Conservation (phyloP, 2,113 vertebrate genomes). For the Colaptes auratus region DNA sequence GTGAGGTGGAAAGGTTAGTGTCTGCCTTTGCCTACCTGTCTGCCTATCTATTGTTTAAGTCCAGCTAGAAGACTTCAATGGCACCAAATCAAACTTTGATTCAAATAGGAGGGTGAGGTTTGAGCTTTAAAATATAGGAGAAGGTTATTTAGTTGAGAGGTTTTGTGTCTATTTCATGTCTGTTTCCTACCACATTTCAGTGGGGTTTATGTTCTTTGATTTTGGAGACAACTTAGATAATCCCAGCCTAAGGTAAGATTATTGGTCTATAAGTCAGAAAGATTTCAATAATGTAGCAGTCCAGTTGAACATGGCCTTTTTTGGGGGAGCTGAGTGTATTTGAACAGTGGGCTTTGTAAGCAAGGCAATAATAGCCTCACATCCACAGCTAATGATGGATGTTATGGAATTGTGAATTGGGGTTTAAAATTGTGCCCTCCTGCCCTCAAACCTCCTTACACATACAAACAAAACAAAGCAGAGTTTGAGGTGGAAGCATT, state of each 20-base stretch:
- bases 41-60: neutral
- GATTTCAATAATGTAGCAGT: neutral
- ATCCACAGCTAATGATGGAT: constrained; percentile 67
- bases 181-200: neutral
- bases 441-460: constrained; percentile 68
- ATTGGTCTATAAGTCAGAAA: neutral
- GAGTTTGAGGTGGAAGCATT: constrained; percentile 59
- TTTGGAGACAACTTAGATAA: neutral
- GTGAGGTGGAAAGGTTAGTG: neutral
- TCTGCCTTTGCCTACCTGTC: neutral
- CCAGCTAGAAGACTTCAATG: neutral
- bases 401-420: constrained; percentile 58
- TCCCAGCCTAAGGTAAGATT: neutral
- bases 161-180: neutral
- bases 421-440: constrained; percentile 69
- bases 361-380: constrained; percentile 9
- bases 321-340: constrained; percentile 25
- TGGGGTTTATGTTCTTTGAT: neutral
- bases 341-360: constrained; percentile 62
- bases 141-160: neutral
- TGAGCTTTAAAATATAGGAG: neutral
- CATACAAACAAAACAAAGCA: constrained; percentile 69
- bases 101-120: neutral
- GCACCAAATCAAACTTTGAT: neutral
- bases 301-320: neutral